These are phyloP conservation scores for Euplagia quadripunctaria DNA, from an alignment of 2,888 invertebrate species.

Conservation along the genomic window DNA sequence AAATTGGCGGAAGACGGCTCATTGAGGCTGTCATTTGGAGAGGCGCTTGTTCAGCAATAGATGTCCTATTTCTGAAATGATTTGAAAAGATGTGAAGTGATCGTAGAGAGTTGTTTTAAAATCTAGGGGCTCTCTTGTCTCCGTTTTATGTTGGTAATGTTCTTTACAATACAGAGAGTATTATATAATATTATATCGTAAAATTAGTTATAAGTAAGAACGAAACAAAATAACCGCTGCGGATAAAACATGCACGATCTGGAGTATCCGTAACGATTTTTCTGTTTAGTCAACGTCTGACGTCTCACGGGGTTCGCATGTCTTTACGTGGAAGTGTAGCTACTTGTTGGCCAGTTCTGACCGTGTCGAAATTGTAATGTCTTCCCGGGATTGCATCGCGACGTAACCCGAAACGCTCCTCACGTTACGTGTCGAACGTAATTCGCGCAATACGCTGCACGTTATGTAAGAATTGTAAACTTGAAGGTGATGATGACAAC, in stretches of 20 bases:
- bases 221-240: background rate
- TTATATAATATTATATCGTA: background rate
- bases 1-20: conserved; percentile 1
- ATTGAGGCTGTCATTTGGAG: conserved; percentile 3
- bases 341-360: conserved; percentile 50
- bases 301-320: conserved; percentile 67
- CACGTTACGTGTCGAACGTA: conserved; percentile 66
- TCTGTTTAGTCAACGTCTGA: conserved; percentile 19
- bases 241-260: background rate
- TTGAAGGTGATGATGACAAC: conserved; percentile 39
- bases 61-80: background rate
- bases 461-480: conserved; percentile 59
- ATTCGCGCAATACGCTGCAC: conserved; percentile 50
- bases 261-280: conserved; percentile 23
- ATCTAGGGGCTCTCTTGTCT: conserved; percentile 1
- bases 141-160: background rate
- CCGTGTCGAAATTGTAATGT: conserved; percentile 77
- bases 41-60: conserved; percentile 17
- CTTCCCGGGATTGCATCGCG: conserved; percentile 75
- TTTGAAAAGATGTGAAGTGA: conserved; percentile 1
- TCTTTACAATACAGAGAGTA: background rate
- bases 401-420: conserved; percentile 75
- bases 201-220: background rate
- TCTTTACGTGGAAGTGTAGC: conserved; percentile 75
- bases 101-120: background rate